Evolutionary conservation across 2,797 vertebrate species (phyloP).

Genomic region (Spinus olivaceus): DNA sequence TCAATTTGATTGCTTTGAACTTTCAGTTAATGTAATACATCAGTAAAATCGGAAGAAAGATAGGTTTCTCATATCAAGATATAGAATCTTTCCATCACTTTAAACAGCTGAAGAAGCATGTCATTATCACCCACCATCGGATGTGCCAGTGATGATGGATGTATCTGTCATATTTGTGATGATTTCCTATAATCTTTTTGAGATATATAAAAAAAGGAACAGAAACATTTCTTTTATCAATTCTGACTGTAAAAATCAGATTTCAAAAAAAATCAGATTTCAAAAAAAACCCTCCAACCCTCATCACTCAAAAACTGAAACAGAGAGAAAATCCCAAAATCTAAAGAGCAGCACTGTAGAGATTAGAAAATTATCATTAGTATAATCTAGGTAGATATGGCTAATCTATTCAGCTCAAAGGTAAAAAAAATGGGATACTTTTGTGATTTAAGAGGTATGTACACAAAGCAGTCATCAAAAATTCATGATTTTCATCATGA

Average conservation of each 20-base stretch:
- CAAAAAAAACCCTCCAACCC: fast-evolving
- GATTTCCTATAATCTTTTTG: neutral
- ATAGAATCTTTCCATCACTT: neutral
- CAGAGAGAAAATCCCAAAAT: neutral
- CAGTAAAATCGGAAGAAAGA: neutral
- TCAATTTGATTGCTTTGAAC: neutral
- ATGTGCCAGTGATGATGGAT: neutral
- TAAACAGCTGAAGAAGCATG: neutral
- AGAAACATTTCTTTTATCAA: neutral
- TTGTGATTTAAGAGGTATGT: neutral
- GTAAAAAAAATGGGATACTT: neutral
- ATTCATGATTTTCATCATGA: neutral
- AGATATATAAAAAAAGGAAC: neutral
- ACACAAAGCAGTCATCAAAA: neutral
- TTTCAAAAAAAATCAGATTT: neutral
- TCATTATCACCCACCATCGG: neutral
- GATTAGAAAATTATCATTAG: neutral
- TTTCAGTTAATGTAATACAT: neutral
- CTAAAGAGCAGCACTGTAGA: neutral
- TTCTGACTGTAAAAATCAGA: neutral
- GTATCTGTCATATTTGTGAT: neutral
- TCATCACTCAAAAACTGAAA: neutral
- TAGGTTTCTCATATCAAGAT: neutral
- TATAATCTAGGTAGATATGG: neutral
- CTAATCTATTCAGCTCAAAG: neutral